Percentiles rank a stretch among this genome's conserved stretches.
Evolutionary conservation across 2,797 vertebrate species (phyloP).

Genomic region (Xiphophorus birchmanni): DNA sequence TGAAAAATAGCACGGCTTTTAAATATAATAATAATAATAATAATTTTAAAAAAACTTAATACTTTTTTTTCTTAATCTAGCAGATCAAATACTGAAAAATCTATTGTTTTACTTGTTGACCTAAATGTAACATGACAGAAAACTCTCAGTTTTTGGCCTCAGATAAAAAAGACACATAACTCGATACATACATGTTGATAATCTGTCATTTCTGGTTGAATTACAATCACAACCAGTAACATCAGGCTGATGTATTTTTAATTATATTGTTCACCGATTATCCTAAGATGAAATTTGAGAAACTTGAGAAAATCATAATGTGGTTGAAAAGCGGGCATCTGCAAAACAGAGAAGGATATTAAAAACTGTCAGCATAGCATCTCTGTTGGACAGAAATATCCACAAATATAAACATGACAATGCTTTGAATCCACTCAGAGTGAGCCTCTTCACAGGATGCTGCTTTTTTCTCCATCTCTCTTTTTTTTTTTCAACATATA

Average conservation of each 20-base stretch:
- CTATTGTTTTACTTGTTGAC: not conserved
- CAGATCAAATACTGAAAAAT: not conserved
- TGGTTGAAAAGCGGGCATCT: not conserved
- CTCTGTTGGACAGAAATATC: not conserved
- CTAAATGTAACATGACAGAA: not conserved
- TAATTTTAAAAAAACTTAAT: too few species aligned
- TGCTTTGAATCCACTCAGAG: constrained; percentile 61
- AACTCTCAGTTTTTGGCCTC: not conserved
- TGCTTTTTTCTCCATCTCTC: constrained; percentile 37
- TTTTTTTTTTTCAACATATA: constrained; percentile 3
- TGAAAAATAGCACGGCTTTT: too few species aligned
- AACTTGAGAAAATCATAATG: not conserved
- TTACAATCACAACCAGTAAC: not conserved
- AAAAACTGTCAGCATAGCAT: not conserved
- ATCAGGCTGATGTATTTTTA: not conserved
- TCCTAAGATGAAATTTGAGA: not conserved
- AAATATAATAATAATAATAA: too few species aligned
- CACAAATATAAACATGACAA: constrained; percentile 29
- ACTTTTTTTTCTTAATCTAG: not conserved
- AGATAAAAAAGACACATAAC: not conserved
- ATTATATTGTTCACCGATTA: not conserved
- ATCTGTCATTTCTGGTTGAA: not conserved
- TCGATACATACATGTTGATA: not conserved
- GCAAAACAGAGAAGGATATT: not conserved
- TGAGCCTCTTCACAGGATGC: constrained; percentile 60